Evolutionary conservation across 2,888 invertebrate genomes (phyloP).

Genomic region (Mimas tiliae): DNA sequence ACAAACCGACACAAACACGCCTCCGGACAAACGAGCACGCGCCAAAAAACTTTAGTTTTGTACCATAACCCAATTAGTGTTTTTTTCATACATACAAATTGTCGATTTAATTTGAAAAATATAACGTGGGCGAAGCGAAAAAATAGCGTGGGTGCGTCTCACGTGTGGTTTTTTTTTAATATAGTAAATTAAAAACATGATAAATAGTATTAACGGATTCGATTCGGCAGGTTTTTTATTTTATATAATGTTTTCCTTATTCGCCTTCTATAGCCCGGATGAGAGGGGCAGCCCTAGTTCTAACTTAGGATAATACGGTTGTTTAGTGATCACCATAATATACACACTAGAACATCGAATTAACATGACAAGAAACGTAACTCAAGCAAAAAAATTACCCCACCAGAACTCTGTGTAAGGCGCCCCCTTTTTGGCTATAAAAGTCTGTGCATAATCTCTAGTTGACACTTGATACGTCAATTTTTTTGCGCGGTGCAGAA

Average conservation of each 20-base stretch:
- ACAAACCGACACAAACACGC: background rate
- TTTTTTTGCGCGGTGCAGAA: no score
- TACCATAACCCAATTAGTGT: constrained; percentile 15
- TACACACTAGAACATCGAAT: no score
- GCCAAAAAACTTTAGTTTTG: constrained; percentile 4
- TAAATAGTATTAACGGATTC: constrained; percentile 2
- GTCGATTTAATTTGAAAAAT: constrained; percentile 11
- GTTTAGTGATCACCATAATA: no score
- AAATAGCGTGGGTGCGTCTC: background rate
- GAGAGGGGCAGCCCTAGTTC: no score
- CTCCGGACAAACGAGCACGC: background rate
- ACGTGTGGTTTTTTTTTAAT: background rate
- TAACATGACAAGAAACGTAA: no score
- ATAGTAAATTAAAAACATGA: background rate
- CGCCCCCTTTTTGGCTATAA: no score
- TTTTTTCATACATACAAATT: constrained; percentile 9
- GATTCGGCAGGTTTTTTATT: background rate
- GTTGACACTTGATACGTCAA: no score
- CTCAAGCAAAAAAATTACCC: no score
- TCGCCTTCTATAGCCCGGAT: background rate
- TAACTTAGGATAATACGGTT: no score
- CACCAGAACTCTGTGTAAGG: no score
- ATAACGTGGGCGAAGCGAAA: constrained; percentile 1
- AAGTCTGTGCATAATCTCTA: no score
- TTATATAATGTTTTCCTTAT: background rate